Conservation (phyloP, 2,797 vertebrate species). For the Diglossa cyanea region DNA sequence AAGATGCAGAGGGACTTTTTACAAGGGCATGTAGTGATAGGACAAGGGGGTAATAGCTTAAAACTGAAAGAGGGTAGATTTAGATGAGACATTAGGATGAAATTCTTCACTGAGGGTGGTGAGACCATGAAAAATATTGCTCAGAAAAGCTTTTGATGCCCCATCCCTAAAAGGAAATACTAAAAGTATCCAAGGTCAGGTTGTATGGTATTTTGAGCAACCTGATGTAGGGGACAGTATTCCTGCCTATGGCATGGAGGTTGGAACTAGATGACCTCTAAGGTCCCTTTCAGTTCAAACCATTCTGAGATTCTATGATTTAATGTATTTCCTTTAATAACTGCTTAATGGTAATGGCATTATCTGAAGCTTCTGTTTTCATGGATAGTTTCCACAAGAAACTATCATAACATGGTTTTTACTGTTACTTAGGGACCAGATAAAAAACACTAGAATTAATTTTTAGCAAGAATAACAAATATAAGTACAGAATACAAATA, state of each 20-base stretch:
- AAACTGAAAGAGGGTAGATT: neutral
- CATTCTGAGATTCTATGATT: neutral
- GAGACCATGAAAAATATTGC: neutral
- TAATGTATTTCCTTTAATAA: neutral
- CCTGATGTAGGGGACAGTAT: neutral
- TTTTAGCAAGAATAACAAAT: neutral
- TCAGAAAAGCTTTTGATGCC: neutral
- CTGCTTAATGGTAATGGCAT: neutral
- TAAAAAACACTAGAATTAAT: neutral
- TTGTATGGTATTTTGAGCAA: neutral
- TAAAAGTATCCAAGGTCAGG: neutral
- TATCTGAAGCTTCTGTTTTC: neutral
- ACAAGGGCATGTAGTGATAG: neutral
- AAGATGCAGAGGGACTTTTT: neutral
- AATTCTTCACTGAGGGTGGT: neutral
- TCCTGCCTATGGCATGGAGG: neutral
- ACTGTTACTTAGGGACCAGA: neutral
- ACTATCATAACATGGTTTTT: neutral
- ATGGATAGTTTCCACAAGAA: neutral
- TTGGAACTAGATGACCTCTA: neutral
- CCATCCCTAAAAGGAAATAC: neutral
- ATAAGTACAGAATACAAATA: neutral
- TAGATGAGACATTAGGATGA: neutral
- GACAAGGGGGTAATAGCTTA: neutral
- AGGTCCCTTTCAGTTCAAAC: neutral